phyloP scores from a whole-genome alignment of 1,140 invertebrate genomes.

The Cydia amplana region DNA sequence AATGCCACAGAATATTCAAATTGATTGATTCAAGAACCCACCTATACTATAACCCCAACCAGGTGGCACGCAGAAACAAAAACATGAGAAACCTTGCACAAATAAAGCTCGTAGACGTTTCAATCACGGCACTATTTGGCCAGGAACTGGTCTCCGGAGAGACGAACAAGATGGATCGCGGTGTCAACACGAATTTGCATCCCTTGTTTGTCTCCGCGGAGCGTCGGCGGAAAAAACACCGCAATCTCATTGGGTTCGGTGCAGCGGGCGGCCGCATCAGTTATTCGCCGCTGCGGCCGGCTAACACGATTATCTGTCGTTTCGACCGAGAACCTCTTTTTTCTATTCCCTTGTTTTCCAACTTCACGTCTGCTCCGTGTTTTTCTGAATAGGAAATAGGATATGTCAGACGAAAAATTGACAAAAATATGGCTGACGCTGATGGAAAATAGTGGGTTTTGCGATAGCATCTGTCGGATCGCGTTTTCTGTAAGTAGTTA shows the following conservation, averaged over 20 bases:
- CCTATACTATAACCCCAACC: background rate
- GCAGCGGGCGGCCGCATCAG: constrained; percentile 64
- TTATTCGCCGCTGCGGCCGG: constrained; percentile 69
- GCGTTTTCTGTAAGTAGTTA: constrained; percentile 57
- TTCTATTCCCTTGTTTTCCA: constrained; percentile 77
- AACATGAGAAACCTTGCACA: constrained; percentile 54
- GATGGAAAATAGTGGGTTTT: constrained; percentile 76
- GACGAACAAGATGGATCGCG: constrained; percentile 76
- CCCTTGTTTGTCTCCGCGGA: constrained; percentile 74
- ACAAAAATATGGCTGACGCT: constrained; percentile 75
- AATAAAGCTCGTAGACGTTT: constrained; percentile 64
- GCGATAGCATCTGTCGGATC: constrained; percentile 70
- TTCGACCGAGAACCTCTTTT: constrained; percentile 74
- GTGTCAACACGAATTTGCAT: constrained; percentile 79
- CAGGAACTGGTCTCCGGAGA: constrained; percentile 68
- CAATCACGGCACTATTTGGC: constrained; percentile 75
- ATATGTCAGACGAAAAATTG: constrained; percentile 78
- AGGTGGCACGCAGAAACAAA: constrained; percentile 38
- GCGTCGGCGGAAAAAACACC: constrained; percentile 71
- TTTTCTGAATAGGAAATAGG: constrained; percentile 78
- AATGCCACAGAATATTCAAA: background rate
- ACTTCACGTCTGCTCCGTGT: constrained; percentile 73
- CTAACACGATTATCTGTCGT: constrained; percentile 78
- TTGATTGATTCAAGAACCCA: constrained; percentile 7
- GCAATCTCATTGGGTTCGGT: constrained; percentile 75